Evolutionary conservation across 2,797 vertebrate genomes (phyloP), one percentile per base, ranked within the genome.

Genomic region (Sebastes itinus): DNA sequence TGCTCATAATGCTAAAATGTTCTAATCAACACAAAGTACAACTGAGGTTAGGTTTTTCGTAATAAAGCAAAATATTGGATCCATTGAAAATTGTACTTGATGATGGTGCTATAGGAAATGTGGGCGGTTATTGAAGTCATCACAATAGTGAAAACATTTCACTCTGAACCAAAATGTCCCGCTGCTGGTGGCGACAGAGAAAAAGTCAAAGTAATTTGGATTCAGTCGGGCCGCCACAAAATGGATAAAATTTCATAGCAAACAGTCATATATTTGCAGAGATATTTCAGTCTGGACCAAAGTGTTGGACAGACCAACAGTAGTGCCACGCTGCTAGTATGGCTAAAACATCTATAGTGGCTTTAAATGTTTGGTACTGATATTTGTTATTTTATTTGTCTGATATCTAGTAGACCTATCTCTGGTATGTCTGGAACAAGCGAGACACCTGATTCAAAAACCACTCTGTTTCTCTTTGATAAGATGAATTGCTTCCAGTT

Each of bases 401-500:
- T 11, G 30, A n/a, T 13, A 60, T 67, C 49, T 46, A 35, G 42
- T 22, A 42, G 38, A 4, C 38, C 38, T 42, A 54, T 74, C 52
- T 87, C 16, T 66, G 59, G 49, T 76, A 75, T 80, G 82, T 89
- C 70, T 89, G 61, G 65, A 75, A 69, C 60, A 87, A 70, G 35
- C 46, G 20, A 58, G 18, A 58, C 20, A 67, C 54, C 67, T 62
- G 20, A 74, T 70, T 81, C 32, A 23, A 78, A 71, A 64, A 7
- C 30, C 35, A 55, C 27, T 54, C 66, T 20, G 52, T 46, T 68
- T 82, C 58, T 20, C 80, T 75, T 75, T 81, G 78, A 82, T 81
- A 70, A 86, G 72, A 90, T 30, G 27, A 82, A 87, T 89, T 85
- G 69, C 71, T 88, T 89, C 83, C 87, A 92, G 84, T 87, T 87